Base-by-base conservation (phyloP, 1,140 invertebrate genomes). In the Caerostris darwini region DNA sequence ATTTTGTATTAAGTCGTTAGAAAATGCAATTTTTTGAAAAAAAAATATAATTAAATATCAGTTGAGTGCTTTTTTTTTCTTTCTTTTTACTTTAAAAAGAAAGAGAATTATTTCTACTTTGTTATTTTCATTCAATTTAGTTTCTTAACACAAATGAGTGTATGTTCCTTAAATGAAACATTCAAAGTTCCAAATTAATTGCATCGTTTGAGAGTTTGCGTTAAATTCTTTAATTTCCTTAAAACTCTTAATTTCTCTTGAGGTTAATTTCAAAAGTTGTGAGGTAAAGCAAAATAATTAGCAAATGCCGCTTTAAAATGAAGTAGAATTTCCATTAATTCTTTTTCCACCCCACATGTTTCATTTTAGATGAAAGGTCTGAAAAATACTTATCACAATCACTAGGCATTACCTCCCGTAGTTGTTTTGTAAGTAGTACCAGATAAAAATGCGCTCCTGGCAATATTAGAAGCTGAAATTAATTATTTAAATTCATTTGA, bases 221-320 rank as follows among this genome's bases (percentile, higher is more conserved):
- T 19, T 34, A 59, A 59, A 19, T 57, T 58, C 83, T 85, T 85
- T 85, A 85, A 85, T 85, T 85, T 58, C 17, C 57, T 85, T 85
- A 85, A 85, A 85, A 85, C 57, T 19, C 83, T 85, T 85, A 85
- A 85, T 85, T 85, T 85, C 83, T 85, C 83, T 85, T 59, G 83
- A 85, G 83, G 83, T 85, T 85, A 57, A 85, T 85, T 85, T 85
- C 7, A 12, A 57, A 85, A 85, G 57, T 85, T 57, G 54, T 59
- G 83, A 58, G 54, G 57, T 50, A 77, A 77, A 77, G 53, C n/a
- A 57, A 85, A 85, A 85, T 59, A 85, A 85, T 85, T 85, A 85
- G 57, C 83, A 57, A 56, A 58, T 85, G 54, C 57, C 12, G 8
- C 10, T 85, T 57, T 85, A 58, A 7, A 85, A 85, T 85, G 54